Evolutionary conservation across 2,797 vertebrate species (phyloP).

Genomic region (Hippocampus kuda): DNA sequence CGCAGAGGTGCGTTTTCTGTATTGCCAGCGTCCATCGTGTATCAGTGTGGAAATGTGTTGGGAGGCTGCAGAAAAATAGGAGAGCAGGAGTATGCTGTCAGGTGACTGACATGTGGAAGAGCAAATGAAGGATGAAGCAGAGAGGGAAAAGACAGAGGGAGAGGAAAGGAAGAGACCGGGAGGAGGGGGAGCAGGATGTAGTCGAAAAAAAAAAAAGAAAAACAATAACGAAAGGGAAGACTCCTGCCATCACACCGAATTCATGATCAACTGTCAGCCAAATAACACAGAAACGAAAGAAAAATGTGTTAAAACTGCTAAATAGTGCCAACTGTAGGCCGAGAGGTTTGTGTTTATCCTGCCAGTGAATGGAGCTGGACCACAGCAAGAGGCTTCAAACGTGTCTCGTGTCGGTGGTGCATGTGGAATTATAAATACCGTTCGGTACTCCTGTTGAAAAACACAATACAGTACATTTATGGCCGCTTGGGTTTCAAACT

Average conservation of each 20-base stretch:
- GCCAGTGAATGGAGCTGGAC: not conserved
- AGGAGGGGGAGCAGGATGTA: constrained; percentile 59
- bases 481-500: no score
- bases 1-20: not conserved
- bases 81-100: constrained; percentile 34
- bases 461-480: no score
- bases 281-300: not conserved
- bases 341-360: not conserved
- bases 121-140: constrained; percentile 33
- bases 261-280: not conserved
- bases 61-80: constrained; percentile 27
- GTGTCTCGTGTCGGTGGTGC: no score
- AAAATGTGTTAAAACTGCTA: not conserved
- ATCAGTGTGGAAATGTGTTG: constrained; percentile 34
- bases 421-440: no score
- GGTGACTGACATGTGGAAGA: constrained; percentile 55
- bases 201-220: constrained; percentile 52
- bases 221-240: constrained; percentile 11
- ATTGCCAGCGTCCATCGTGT: not conserved
- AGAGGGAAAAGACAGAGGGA: constrained; percentile 15
- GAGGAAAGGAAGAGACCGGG: constrained; percentile 35
- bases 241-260: not conserved
- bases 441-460: no score
- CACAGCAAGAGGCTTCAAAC: not conserved
- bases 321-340: not conserved